Evolutionary conservation across 2,113 vertebrate genomes (phyloP).

Genomic region (Neodontobutis hainanensis): DNA sequence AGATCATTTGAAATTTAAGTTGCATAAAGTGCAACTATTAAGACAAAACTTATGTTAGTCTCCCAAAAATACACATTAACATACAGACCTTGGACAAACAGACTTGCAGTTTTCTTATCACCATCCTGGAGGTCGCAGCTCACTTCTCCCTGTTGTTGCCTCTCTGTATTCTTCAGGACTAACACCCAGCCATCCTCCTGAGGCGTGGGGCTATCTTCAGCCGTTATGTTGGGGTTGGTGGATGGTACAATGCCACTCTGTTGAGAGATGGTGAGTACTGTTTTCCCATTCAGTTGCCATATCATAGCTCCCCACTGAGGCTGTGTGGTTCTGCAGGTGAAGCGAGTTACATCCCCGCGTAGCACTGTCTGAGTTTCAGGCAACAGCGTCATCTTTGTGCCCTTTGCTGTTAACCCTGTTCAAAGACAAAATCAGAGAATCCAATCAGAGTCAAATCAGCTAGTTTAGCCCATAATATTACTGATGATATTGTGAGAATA

Average conservation of each 20-base stretch:
- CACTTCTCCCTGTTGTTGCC: conserved; percentile 74
- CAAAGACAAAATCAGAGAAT: no score
- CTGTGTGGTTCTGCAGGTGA: conserved; percentile 80
- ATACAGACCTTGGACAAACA: conserved; percentile 85
- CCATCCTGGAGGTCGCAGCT: conserved; percentile 81
- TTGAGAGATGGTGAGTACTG: conserved; percentile 73
- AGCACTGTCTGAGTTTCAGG: conserved; percentile 70
- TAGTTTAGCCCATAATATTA: no score
- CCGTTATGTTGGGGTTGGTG: conserved; percentile 67
- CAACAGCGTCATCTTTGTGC: conserved; percentile 43
- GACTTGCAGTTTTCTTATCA: conserved; percentile 59
- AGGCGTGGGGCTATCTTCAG: conserved; percentile 32
- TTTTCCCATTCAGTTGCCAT: conserved; percentile 74
- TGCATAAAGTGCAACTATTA: no score
- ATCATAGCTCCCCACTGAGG: conserved; percentile 81
- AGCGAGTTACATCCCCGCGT: conserved; percentile 75
- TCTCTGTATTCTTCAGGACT: conserved; percentile 69
- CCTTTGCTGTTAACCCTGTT: conserved; percentile 6
- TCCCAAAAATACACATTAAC: background rate
- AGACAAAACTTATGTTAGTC: background rate
- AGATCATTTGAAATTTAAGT: no score
- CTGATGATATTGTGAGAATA: no score
- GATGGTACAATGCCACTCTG: conserved; percentile 57
- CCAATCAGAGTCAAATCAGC: background rate
- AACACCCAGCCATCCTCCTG: conserved; percentile 76